Conservation (phyloP, 2,888 invertebrate species). For the Troides aeacus region DNA sequence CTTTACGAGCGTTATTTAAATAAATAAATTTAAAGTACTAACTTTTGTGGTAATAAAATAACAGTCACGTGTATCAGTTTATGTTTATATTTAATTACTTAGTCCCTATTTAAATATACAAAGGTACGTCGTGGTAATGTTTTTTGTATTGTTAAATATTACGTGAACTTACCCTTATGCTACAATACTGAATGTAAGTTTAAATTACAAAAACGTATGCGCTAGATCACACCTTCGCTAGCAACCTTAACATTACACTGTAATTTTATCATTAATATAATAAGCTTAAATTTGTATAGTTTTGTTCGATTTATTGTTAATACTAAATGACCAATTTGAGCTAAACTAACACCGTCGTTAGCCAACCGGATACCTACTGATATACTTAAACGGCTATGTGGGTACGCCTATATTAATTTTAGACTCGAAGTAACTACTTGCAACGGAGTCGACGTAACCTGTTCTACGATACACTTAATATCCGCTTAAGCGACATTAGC, state of each 20-base stretch:
- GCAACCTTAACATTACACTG: background rate
- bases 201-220: background rate
- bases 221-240: background rate
- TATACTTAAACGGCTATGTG: background rate
- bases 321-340: no score
- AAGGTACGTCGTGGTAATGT: background rate
- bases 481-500: conserved; percentile 52
- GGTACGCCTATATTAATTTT: conserved; percentile 8
- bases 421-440: conserved; percentile 11
- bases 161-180: background rate
- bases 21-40: background rate
- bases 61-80: background rate
- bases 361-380: background rate
- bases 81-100: background rate
- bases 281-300: no score
- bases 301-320: no score
- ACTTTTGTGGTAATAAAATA: background rate
- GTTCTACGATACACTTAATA: conserved; percentile 36
- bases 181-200: background rate
- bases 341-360: no score
- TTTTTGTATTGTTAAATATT: background rate
- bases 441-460: conserved; percentile 28
- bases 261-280: background rate
- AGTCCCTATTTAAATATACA: background rate
- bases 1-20: conserved; percentile 2